These are phyloP conservation scores for Apteryx owenii DNA, from an alignment of 2,113 vertebrate genomes.

Conservation along the genomic window DNA sequence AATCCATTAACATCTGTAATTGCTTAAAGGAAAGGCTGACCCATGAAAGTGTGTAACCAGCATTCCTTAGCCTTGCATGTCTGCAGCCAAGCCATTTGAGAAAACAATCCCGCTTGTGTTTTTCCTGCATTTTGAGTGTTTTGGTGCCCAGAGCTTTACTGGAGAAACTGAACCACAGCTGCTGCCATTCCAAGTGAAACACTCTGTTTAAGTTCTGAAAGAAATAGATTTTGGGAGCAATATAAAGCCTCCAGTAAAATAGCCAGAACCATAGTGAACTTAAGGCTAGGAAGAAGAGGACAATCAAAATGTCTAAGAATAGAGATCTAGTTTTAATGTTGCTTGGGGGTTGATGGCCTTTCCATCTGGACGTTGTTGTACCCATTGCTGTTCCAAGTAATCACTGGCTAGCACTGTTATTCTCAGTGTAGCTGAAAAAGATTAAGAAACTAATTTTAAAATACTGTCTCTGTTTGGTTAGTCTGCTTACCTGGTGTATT, in stretches of 20 bases:
- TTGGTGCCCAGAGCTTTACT: slow-evolving; percentile 28
- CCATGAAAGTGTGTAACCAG: slow-evolving; percentile 39
- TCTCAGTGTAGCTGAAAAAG: background rate
- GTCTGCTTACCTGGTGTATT: background rate
- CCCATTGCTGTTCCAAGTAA: background rate
- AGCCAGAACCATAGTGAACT: background rate
- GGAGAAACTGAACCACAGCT: slow-evolving; percentile 33
- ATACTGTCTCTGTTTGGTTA: background rate
- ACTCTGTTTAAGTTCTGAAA: slow-evolving; percentile 10
- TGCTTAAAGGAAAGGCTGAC: slow-evolving; percentile 59
- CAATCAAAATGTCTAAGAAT: slow-evolving; percentile 22
- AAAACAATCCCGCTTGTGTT: slow-evolving; percentile 41
- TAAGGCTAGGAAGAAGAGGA: slow-evolving; percentile 1
- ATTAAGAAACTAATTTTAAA: background rate
- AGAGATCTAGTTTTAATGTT: background rate
- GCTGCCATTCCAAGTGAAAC: slow-evolving; percentile 59
- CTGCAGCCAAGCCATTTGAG: slow-evolving; percentile 52
- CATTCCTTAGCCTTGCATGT: slow-evolving; percentile 36
- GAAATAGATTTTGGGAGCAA: background rate
- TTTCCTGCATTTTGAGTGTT: slow-evolving; percentile 35
- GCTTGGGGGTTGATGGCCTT: slow-evolving; percentile 6
- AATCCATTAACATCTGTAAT: slow-evolving; percentile 60
- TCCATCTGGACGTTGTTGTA: background rate
- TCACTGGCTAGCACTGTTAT: background rate
- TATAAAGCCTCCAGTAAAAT: background rate